Evolutionary conservation across 2,888 invertebrate genomes (phyloP), one percentile per base, ranked within the genome.

Genomic region (Drosophila colorata): DNA sequence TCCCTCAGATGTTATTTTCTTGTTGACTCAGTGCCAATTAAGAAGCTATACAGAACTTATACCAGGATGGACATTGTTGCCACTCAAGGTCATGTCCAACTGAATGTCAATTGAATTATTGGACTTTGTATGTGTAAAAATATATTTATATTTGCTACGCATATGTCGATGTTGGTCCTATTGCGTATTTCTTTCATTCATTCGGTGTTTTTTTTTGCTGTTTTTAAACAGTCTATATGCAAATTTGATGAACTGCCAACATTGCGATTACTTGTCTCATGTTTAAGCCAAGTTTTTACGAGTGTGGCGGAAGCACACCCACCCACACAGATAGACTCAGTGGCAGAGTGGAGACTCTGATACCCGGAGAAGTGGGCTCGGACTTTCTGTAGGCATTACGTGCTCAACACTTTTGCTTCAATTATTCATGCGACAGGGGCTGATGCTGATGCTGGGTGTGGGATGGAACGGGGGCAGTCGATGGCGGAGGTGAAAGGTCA

Each of bases 231-330:
- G 84, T 78, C 68, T 71, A 81, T 75, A 84, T 84, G 89, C 89
- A 84, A 87, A 84, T 84, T 89, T 89, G 73, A 84, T 87, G 89
- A 89, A 87, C 89, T 87, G 89, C 74, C 78, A 78, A 88, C 87
- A 77, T 57, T 57, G 78, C 66, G 48, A 60, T 77, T 65, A 44
- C 59, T 72, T 65, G 71, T 65, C 55, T 77, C 56, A 53, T 61
- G 66, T 60, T 80, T 41, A 73, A 74, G 74, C 57, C 66, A 59
- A 53, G 80, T 53, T 56, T 80, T 76, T 71, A 65, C 53, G 77
- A 78, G 60, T 58, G 55, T 73, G 78, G 48, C 52, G 18, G n/a
- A 35, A 8, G 43, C 60, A 48, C 16, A 46, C 4, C 31, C 37
- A 55, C 25, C 35, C 6, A 38, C 16, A 40, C 7, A 47, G 6